phyloP scores from a whole-genome alignment of 2,113 vertebrate genomes.

The Tiliqua scincoides region DNA sequence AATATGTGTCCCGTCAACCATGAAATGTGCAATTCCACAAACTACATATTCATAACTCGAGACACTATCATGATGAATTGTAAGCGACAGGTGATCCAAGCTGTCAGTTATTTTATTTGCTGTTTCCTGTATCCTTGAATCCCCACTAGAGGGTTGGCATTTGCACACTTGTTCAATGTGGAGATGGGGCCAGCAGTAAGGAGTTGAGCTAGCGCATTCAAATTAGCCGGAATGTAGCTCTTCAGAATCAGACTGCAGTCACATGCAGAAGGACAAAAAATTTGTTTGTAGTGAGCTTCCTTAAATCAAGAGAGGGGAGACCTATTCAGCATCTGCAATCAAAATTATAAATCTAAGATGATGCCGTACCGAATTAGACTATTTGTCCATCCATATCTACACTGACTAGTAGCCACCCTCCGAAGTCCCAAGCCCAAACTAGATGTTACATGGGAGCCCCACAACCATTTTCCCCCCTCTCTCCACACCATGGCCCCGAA shows the following conservation, averaged over 20 bases:
- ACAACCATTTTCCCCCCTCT: no score
- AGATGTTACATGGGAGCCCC: no score
- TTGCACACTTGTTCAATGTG: conserved; percentile 45
- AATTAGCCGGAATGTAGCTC: conserved; percentile 21
- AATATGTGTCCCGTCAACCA: conserved; percentile 61
- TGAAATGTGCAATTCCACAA: conserved; percentile 63
- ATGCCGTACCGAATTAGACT: neutral
- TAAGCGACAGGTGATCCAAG: conserved; percentile 63
- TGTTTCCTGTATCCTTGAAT: conserved; percentile 12
- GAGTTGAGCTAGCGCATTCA: neutral
- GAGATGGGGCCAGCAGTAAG: neutral
- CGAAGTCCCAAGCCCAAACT: neutral
- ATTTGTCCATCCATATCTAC: neutral
- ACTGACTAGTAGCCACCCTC: neutral
- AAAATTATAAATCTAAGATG: neutral
- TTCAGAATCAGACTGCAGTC: conserved; percentile 16
- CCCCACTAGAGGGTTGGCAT: neutral
- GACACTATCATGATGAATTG: conserved; percentile 33
- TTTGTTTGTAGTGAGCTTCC: neutral
- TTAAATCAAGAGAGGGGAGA: neutral
- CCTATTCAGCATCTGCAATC: neutral
- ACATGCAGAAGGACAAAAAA: neutral
- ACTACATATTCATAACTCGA: conserved; percentile 67
- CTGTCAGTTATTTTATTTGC: conserved; percentile 27
- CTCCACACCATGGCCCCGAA: no score